Evolutionary conservation across 2,113 vertebrate species (phyloP).

Genomic region (Oryzias curvinotus): DNA sequence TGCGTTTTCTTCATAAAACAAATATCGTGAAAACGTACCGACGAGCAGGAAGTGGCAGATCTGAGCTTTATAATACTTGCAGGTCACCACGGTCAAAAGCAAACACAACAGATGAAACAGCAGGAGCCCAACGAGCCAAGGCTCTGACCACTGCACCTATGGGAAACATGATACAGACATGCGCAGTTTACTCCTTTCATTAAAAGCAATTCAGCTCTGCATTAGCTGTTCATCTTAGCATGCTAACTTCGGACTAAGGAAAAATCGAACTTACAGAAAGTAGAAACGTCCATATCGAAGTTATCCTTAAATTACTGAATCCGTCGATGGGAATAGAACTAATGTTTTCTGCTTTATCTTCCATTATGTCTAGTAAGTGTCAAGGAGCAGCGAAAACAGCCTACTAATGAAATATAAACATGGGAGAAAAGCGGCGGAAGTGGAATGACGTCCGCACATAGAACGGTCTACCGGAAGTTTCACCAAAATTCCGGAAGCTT

Average conservation of each 20-base stretch:
- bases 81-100: slow-evolving; percentile 79
- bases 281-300: slow-evolving; percentile 79
- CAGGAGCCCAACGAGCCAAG: slow-evolving; percentile 85
- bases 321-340: slow-evolving; percentile 73
- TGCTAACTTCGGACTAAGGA: not conserved
- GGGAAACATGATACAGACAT: fast-evolving
- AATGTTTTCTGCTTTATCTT: slow-evolving; percentile 63
- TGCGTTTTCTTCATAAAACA: no score
- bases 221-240: not conserved
- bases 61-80: slow-evolving; percentile 84
- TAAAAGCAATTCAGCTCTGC: no score
- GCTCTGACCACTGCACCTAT: slow-evolving; percentile 91
- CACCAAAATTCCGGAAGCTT: not conserved
- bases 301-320: slow-evolving; percentile 77
- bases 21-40: slow-evolving; percentile 75
- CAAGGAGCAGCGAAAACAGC: not conserved
- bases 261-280: slow-evolving; percentile 71
- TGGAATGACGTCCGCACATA: slow-evolving; percentile 19
- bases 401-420: slow-evolving; percentile 26
- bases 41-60: slow-evolving; percentile 87
- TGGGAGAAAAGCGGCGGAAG: slow-evolving; percentile 23
- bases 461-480: not conserved
- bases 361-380: slow-evolving; percentile 51
- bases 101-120: slow-evolving; percentile 87
- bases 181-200: no score